phyloP scores from a whole-genome alignment of 2,888 invertebrate species.

The Poecilobothrus nobilitatus region DNA sequence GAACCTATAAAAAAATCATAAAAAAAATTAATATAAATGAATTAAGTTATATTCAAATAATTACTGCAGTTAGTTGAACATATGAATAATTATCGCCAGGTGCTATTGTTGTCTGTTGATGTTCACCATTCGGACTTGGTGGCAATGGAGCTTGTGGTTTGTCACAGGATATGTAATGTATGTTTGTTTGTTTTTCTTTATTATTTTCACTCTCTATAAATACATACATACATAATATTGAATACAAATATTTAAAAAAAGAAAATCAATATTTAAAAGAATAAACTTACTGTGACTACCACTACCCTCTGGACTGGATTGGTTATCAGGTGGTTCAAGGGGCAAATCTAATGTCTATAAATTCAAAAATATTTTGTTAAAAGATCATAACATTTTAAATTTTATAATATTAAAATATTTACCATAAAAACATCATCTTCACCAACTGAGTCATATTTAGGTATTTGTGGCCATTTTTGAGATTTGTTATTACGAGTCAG shows the following conservation, averaged over 20 bases:
- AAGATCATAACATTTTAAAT: constrained; percentile 8
- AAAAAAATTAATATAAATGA: constrained; percentile 15
- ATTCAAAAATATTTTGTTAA: constrained; percentile 20
- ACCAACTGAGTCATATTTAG: constrained; percentile 61
- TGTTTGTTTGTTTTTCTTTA: constrained; percentile 39
- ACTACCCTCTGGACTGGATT: constrained; percentile 60
- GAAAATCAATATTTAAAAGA: not conserved
- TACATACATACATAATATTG: not conserved
- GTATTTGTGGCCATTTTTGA: constrained; percentile 40
- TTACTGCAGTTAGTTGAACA: constrained; percentile 68
- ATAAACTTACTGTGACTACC: constrained; percentile 42
- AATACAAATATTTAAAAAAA: not conserved
- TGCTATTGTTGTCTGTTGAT: constrained; percentile 33
- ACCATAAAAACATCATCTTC: constrained; percentile 96
- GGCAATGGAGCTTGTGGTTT: constrained; percentile 28
- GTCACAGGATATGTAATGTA: constrained; percentile 53
- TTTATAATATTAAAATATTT: constrained; percentile 32
- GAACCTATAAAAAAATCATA: constrained; percentile 44
- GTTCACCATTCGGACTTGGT: constrained; percentile 26
- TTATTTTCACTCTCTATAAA: constrained; percentile 38
- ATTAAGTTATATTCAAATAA: constrained; percentile 19
- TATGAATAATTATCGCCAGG: constrained; percentile 68
- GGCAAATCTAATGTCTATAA: constrained; percentile 79
- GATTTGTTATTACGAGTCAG: constrained; percentile 41
- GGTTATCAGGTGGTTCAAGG: constrained; percentile 67